Conservation (phyloP, 2,888 invertebrate genomes). For the Platerodrilus igneus region DNA sequence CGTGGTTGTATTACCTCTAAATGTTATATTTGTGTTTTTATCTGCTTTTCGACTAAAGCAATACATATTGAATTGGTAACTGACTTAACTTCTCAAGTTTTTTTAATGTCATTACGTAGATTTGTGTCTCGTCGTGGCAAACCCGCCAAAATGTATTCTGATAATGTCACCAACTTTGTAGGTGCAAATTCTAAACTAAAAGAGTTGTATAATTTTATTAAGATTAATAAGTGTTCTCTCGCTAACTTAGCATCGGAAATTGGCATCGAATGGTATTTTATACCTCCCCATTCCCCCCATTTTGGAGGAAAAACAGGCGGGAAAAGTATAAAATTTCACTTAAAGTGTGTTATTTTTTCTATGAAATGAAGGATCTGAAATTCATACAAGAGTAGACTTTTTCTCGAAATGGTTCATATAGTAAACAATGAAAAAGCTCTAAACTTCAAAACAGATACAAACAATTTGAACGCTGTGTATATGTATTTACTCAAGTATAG, state of each 20-base stretch:
- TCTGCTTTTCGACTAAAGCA: slow-evolving; percentile 26
- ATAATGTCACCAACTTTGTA: slow-evolving; percentile 22
- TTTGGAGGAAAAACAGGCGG: too few species aligned
- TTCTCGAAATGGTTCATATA: too few species aligned
- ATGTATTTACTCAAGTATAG: too few species aligned
- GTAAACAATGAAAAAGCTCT: too few species aligned
- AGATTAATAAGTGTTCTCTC: background rate
- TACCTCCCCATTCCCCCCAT: too few species aligned
- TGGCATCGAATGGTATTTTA: slow-evolving; percentile 30
- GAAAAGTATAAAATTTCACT: too few species aligned
- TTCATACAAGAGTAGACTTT: too few species aligned
- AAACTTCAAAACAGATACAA: too few species aligned
- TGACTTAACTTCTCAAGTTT: slow-evolving; percentile 20
- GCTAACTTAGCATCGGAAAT: slow-evolving; percentile 1
- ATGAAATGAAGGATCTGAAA: too few species aligned
- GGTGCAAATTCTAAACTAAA: slow-evolving; percentile 15
- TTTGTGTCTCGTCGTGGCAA: slow-evolving; percentile 21
- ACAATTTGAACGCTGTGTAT: too few species aligned
- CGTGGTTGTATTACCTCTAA: slow-evolving; percentile 18
- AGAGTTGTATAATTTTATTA: slow-evolving; percentile 8
- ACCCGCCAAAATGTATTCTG: slow-evolving; percentile 14
- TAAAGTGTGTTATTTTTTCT: too few species aligned
- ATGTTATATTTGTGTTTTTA: slow-evolving; percentile 24
- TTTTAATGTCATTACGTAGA: slow-evolving; percentile 20
- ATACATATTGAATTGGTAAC: slow-evolving; percentile 26